These are phyloP conservation scores for Erpobdella octoculata DNA, from an alignment of 2,888 invertebrate genomes.

Conservation along the genomic window DNA sequence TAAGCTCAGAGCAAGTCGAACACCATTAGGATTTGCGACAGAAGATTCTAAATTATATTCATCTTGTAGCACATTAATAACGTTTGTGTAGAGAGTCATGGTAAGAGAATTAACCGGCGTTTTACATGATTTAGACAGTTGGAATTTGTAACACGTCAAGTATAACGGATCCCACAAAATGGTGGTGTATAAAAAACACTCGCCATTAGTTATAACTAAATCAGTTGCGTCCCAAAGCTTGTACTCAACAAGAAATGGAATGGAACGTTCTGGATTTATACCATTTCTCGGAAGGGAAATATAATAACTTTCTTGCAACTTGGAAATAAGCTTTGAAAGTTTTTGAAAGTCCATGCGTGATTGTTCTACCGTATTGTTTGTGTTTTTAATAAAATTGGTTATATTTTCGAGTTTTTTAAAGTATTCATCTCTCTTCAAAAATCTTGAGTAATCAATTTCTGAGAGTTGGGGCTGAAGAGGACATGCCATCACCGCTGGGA, in stretches of 20 bases:
- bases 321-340: background rate
- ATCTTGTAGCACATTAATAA: conserved; percentile 1
- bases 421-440: background rate
- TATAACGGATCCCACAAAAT: conserved; percentile 15
- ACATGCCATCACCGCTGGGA: conserved; percentile 14
- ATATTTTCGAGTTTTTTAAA: background rate
- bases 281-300: background rate
- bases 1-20: background rate
- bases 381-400: background rate
- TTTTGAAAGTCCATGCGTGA: background rate
- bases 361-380: background rate
- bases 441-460: background rate
- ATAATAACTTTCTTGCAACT: background rate
- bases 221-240: background rate
- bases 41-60: background rate
- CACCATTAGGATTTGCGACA: background rate
- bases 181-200: background rate
- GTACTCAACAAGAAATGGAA: background rate
- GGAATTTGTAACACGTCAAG: conserved; percentile 12
- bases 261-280: background rate
- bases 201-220: background rate
- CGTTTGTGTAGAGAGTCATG: background rate
- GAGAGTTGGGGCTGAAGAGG: background rate
- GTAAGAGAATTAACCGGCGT: background rate
- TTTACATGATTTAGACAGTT: background rate